Evolutionary conservation across 2,113 vertebrate genomes (phyloP).

Genomic region (Myotis brandtii): DNA sequence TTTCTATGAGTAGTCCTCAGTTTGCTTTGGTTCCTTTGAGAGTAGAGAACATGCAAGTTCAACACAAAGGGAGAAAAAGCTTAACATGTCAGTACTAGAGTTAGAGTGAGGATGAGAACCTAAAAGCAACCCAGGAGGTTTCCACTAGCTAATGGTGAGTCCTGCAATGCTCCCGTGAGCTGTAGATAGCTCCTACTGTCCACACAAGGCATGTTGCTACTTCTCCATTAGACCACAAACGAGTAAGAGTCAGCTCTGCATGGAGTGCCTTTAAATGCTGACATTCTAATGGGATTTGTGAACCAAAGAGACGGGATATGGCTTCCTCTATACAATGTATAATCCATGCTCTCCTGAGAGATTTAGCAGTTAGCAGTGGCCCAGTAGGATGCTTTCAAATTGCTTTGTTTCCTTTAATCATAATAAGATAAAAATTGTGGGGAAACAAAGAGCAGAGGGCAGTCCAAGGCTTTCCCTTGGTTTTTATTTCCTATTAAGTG

Average conservation of each 20-base stretch:
- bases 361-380: neutral
- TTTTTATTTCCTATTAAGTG: neutral
- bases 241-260: neutral
- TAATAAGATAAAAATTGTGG: slow-evolving; percentile 27
- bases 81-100: neutral
- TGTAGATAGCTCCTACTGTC: neutral
- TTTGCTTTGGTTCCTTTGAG: neutral
- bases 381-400: neutral
- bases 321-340: neutral
- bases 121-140: neutral
- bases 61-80: neutral
- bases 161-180: too few species aligned
- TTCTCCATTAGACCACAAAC: neutral
- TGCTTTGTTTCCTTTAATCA: slow-evolving; percentile 7
- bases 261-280: neutral
- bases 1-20: neutral
- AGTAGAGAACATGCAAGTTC: neutral
- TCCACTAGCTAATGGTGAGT: neutral
- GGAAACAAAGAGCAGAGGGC: neutral
- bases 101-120: neutral
- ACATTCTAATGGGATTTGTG: neutral
- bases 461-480: neutral
- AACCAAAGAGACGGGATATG: neutral
- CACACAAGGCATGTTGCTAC: neutral
- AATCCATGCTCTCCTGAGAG: neutral